Conservation (phyloP, 2,113 vertebrate genomes). For the Peromyscus polionotus region DNA sequence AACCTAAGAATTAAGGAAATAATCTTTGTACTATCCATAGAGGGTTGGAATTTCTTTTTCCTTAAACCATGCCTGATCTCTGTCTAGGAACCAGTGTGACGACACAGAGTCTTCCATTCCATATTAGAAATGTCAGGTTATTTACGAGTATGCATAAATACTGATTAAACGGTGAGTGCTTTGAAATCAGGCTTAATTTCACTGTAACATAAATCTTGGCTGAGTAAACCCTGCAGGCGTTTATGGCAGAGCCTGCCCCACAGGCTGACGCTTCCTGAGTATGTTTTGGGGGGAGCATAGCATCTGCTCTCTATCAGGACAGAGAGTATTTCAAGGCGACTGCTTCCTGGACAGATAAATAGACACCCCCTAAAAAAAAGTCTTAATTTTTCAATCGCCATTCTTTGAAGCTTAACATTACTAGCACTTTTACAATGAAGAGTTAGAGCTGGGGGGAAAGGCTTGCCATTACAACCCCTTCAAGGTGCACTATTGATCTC, state of each 20-base stretch:
- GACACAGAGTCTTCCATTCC: neutral
- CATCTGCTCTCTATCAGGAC: conserved; percentile 78
- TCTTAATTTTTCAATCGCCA: conserved; percentile 58
- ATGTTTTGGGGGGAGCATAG: neutral
- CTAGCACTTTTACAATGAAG: conserved; percentile 50
- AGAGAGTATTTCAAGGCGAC: conserved; percentile 60
- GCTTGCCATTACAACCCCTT: conserved; percentile 3
- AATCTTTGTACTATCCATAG: neutral
- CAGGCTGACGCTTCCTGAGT: conserved; percentile 21
- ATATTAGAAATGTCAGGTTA: conserved; percentile 54
- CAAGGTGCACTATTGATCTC: neutral
- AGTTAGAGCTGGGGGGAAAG: neutral
- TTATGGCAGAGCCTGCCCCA: conserved; percentile 49
- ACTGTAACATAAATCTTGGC: conserved; percentile 68
- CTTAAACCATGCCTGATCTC: conserved; percentile 1
- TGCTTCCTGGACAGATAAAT: conserved; percentile 71
- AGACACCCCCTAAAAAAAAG: neutral
- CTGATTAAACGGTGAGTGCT: conserved; percentile 68
- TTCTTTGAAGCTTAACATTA: conserved; percentile 68
- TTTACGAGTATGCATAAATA: conserved; percentile 67
- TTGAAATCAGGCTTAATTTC: conserved; percentile 72
- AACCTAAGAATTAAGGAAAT: neutral
- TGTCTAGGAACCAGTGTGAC: neutral
- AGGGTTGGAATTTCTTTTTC: conserved; percentile 15
- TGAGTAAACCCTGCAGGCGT: conserved; percentile 70